Conservation (phyloP, 1,140 invertebrate genomes). For the Brachystomella parvula region DNA sequence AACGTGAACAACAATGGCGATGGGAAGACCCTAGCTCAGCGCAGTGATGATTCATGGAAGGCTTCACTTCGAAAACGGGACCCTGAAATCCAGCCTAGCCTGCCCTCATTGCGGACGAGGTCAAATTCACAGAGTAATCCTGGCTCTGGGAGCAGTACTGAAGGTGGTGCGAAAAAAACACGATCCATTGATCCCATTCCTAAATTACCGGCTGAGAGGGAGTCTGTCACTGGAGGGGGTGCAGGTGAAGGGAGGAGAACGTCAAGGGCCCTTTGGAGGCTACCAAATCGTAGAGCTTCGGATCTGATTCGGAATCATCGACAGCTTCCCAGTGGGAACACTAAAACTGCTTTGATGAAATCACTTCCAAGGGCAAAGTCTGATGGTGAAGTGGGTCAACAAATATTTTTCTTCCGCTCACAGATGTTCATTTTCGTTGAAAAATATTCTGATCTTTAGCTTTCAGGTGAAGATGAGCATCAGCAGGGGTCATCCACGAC, state of each 20-base stretch:
- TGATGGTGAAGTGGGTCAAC: constrained; percentile 37
- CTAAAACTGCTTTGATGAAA: no score
- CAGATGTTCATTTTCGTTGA: constrained; percentile 7
- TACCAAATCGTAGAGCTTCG: constrained; percentile 32
- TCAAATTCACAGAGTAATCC: constrained; percentile 38
- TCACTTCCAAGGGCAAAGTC: constrained; percentile 27
- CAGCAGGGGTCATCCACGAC: no score
- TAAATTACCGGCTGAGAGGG: constrained; percentile 25
- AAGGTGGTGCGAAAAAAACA: constrained; percentile 31
- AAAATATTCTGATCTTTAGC: no score
- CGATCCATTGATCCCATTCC: constrained; percentile 39
- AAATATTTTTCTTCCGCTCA: constrained; percentile 7
- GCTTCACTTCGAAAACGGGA: constrained; percentile 54
- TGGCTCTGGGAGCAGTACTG: constrained; percentile 28
- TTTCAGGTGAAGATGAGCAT: constrained; percentile 38
- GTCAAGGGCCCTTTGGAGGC: constrained; percentile 31
- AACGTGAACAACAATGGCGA: constrained; percentile 23
- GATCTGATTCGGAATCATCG: constrained; percentile 24
- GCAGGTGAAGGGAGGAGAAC: constrained; percentile 2
- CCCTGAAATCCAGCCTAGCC: constrained; percentile 55
- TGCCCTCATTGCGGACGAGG: constrained; percentile 44
- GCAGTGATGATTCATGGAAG: constrained; percentile 49
- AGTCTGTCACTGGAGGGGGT: background rate
- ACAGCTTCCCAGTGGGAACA: no score
- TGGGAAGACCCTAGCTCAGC: constrained; percentile 9